These are phyloP conservation scores for Slavum lentiscoides DNA, from an alignment of 2,888 invertebrate genomes.

Conservation along the genomic window DNA sequence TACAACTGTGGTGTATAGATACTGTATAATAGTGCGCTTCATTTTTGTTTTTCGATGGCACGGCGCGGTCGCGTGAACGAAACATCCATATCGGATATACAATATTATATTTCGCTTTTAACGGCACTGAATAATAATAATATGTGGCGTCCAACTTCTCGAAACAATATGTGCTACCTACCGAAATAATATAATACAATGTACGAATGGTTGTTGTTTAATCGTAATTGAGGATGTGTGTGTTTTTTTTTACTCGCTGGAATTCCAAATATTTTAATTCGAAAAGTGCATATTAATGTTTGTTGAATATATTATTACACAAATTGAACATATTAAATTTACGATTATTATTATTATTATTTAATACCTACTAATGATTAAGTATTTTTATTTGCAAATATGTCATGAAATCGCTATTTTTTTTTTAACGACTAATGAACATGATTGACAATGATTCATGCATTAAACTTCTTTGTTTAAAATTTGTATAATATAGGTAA, in stretches of 20 bases:
- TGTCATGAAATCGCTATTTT: neutral
- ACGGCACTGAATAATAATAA: neutral
- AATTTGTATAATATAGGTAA: neutral
- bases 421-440: too few species aligned
- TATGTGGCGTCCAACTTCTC: neutral
- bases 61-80: too few species aligned
- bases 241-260: neutral
- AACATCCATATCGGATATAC: neutral
- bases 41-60: neutral
- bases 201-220: neutral
- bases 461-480: neutral
- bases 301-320: too few species aligned
- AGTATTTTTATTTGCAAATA: neutral
- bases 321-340: too few species aligned
- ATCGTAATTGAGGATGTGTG: neutral
- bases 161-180: conserved; percentile 1
- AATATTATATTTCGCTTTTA: neutral
- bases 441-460: too few species aligned
- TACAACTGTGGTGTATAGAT: neutral
- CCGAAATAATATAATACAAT: too few species aligned
- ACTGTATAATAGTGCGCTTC: neutral
- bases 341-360: too few species aligned
- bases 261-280: neutral
- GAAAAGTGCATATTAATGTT: neutral
- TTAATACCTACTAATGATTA: neutral